Evolutionary conservation across 2,888 invertebrate genomes (phyloP), one percentile per base, ranked within the genome.

Genomic region (Zaprionus lineosus): DNA sequence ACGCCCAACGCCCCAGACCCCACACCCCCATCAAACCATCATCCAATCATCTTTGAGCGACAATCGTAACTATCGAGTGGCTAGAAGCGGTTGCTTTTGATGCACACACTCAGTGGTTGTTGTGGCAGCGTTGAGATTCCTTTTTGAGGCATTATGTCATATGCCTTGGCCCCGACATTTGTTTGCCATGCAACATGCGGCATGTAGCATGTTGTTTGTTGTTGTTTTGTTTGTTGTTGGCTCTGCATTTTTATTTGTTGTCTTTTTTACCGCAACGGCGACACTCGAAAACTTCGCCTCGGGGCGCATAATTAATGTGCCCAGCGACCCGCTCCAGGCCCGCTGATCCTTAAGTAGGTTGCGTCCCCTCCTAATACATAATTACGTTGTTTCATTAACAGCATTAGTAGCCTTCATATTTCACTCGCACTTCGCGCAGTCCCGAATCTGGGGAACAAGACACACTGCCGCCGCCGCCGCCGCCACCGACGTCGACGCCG

Each of bases 361-460:
- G 77, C 77, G 43, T 73, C 73, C 73, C 78, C 71, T 72, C 61
- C 63, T 63, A 71, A 84, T 86, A 77, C 74, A 46, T 87, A 87
- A 88, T 87, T 88, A 77, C 84, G 77, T 74, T 88, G 84, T 88
- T 86, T 86, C 87, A 87, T 87, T 87, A 87, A 88, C 88, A 87
- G 74, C 88, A 87, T 87, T 87, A 88, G 84, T 82, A 70, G 83
- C 75, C 68, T 71, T 83, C 72, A 84, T 87, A 87, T 83, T 81
- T 87, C 84, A 87, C 72, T 73, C 71, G 41, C 52, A 52, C 50
- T 37, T 33, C 41, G 19, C 8, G 12, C 12, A 28, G 39, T 2
- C 21, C 37, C 16, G 5, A 47, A 15, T 26, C 7, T n/a, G 9
- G n/a, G 31, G 15, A 43, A 43, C 40, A 72, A 67, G 68, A 73